Conservation (phyloP, 2,113 vertebrate species). For the Pithys albifrons region DNA sequence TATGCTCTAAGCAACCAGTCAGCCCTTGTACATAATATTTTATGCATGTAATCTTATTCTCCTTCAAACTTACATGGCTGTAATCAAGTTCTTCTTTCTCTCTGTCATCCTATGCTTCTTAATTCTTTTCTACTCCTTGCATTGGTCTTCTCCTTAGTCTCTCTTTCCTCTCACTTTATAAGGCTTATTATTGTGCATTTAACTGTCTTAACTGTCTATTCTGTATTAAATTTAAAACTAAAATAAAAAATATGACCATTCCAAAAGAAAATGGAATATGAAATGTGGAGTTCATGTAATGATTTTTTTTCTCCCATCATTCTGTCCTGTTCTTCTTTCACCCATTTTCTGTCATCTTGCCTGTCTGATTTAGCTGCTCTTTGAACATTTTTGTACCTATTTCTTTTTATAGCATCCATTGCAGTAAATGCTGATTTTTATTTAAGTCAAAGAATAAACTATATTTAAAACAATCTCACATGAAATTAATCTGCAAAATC, state of each 20-base stretch:
- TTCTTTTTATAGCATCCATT: neutral
- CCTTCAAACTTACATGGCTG: neutral
- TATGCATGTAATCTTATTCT: neutral
- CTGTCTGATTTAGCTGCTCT: neutral
- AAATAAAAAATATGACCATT: neutral
- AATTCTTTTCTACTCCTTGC: neutral
- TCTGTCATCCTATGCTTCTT: neutral
- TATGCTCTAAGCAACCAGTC: neutral
- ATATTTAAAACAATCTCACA: neutral
- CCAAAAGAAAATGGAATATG: neutral
- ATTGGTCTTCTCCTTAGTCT: neutral
- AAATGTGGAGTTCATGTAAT: neutral
- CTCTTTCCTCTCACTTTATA: neutral
- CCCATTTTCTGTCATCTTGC: neutral
- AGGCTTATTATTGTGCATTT: rapidly evolving
- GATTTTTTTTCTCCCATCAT: neutral
- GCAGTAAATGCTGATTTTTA: neutral
- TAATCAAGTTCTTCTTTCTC: neutral
- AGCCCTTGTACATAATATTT: neutral
- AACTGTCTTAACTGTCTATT: neutral
- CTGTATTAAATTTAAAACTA: neutral
- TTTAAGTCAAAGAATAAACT: neutral
- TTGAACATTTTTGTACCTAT: neutral
- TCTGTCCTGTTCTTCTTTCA: neutral
- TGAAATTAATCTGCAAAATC: neutral